Conservation (phyloP, 2,888 invertebrate genomes). For the Chalcosyrphus nemorum region DNA sequence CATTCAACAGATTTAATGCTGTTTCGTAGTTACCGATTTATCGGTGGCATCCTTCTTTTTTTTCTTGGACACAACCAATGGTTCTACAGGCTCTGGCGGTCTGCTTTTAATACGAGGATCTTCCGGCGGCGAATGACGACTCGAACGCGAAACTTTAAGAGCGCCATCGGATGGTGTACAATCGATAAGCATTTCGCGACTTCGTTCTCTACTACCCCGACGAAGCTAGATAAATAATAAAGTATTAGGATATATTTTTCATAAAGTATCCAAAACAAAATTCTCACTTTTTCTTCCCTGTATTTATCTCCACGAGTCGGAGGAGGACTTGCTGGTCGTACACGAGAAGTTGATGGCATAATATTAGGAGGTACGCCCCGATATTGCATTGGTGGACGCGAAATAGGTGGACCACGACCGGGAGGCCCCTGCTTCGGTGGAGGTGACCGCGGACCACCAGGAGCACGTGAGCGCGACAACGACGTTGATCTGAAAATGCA, state of each 20-base stretch:
- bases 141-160: conserved; percentile 78
- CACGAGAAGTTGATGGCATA: conserved; percentile 77
- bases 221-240: conserved; percentile 39
- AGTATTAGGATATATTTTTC: background rate
- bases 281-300: conserved; percentile 78
- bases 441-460: conserved; percentile 80
- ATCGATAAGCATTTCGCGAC: conserved; percentile 74
- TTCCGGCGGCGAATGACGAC: conserved; percentile 83
- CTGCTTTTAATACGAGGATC: conserved; percentile 84
- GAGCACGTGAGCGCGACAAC: conserved; percentile 82
- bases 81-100: conserved; percentile 84
- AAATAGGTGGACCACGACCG: conserved; percentile 74
- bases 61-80: conserved; percentile 80
- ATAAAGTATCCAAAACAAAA: background rate
- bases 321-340: conserved; percentile 79
- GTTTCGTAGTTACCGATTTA: conserved; percentile 79
- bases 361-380: conserved; percentile 76
- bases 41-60: conserved; percentile 81
- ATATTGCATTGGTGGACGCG: conserved; percentile 78
- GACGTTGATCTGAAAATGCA: conserved; percentile 84
- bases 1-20: background rate
- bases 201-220: conserved; percentile 76
- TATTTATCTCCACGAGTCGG: conserved; percentile 78
- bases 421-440: conserved; percentile 76
- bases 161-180: conserved; percentile 76